These are phyloP conservation scores for Lagodon rhomboides DNA, from an alignment of 2,797 vertebrate genomes.

Conservation along the genomic window DNA sequence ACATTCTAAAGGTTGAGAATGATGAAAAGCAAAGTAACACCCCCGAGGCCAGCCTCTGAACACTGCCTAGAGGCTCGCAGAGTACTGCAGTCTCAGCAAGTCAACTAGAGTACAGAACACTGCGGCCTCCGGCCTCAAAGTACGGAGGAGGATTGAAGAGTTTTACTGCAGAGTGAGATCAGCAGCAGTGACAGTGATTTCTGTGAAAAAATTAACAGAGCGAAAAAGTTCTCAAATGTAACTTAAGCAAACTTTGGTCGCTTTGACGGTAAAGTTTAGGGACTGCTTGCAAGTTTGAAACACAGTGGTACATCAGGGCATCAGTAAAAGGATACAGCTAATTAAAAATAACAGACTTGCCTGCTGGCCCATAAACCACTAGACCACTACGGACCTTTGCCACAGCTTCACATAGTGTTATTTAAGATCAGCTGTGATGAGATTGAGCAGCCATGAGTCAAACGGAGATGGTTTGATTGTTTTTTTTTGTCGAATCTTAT, in stretches of 20 bases:
- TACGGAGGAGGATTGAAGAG: constrained; percentile 20
- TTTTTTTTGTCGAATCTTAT: neutral
- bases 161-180: constrained; percentile 35
- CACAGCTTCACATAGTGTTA: neutral
- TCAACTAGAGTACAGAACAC: constrained; percentile 64
- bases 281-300: constrained; percentile 1
- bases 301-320: neutral
- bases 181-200: constrained; percentile 3
- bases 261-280: neutral
- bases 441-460: neutral
- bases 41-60: constrained; percentile 75
- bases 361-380: neutral
- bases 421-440: neutral
- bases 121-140: constrained; percentile 37
- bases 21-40: constrained; percentile 82
- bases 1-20: constrained; percentile 73
- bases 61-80: constrained; percentile 69
- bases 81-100: constrained; percentile 78
- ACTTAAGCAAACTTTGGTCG: neutral
- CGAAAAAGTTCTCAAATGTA: neutral
- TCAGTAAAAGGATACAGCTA: neutral
- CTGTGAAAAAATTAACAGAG: constrained; percentile 1
- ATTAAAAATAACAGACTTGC: neutral
- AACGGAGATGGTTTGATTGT: neutral
- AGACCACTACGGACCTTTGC: neutral